Base-by-base conservation (phyloP, 1,140 invertebrate genomes). In the Pteromalus puparum region DNA sequence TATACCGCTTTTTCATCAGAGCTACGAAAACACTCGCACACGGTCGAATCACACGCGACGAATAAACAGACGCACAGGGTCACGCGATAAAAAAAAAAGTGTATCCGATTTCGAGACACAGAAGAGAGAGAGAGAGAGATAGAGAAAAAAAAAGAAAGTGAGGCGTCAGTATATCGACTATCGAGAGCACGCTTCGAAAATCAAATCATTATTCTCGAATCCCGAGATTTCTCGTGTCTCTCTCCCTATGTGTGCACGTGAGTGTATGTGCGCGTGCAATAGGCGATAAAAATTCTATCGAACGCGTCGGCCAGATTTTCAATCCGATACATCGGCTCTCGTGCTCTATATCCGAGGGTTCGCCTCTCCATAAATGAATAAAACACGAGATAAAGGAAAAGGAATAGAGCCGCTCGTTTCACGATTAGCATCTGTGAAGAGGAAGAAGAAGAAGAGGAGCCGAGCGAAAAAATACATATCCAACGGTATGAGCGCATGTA, bases 241-340 rank as follows among this genome's bases (percentile, higher is more conserved):
- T 46, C n/a, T n/a, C n/a, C n/a, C n/a, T n/a, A 75, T 46, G 21
- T 76, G 30, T 34, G 30, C 30, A 26, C 38, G 13, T 13, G 74
- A 21, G 38, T 18, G 26, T 65, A 5, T 6, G 46, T 53, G 48
- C 46, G 34, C 0, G 46, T 53, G 48, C 46, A n/a, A 79, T 68
- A 79, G 77, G 21, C 34, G 77, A 79, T 79, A 79, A 79, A 68
- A 79, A 67, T 68, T 79, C 77, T 38, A 79, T 68, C 77, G 34
- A 78, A 1, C 18, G 76, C 28, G 48, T 3, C 53, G 9, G 10
- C 15, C n/a, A 68, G 65, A 79, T 68, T 79, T 79, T 68, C 77
- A 79, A 79, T 79, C 24, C 34, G 61, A 68, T 42, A 68, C 53
- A 61, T 1, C 12, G 65, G 2, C 7, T 9, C 5, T 13, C 53